Base-by-base conservation (phyloP, 2,113 vertebrate genomes). In the Jaculus jaculus region DNA sequence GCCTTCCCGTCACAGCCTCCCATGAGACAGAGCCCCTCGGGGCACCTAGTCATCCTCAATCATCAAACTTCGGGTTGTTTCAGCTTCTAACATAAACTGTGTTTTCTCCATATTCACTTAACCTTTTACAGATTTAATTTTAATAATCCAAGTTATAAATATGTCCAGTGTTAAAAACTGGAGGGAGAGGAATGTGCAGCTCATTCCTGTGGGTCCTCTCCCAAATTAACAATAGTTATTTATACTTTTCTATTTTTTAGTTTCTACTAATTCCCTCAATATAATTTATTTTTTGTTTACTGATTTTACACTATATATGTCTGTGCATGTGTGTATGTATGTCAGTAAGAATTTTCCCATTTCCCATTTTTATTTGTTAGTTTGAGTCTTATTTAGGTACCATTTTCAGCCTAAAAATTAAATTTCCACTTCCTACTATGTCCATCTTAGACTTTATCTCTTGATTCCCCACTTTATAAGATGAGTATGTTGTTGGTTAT, bases 51-150 rank as follows among this genome's bases (percentile, higher is more conserved):
- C 8, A 61, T 86, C 17, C 39, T 81, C 32, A 34, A 42, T 78
- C 65, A 30, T 87, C 74, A 92, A 51, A 90, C 89, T n/a, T 80
- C 63, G 17, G 8, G 63, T 83, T 83, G 65, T 93, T 96, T 92
- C 61, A 73, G 66, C 80, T 90, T 90, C 18, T 18, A 60, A 79
- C 89, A 90, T 83, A 91, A 93, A 95, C 20, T 10, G 9, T 89
- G 10, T 47, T 96, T 84, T 82, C 60, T 89, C 69, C 73, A 39
- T 81, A 32, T 73, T 83, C 28, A 75, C 90, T 95, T 87, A 87
- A 84, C 7, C 34, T 91, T 89, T 92, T 93, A 34, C 7, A 94
- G 18, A 61, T 89, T 78, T 66, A 94, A 80, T 84, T 72, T 51
- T 75, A 94, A 37, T 73, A 63, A 89, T 88, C 23, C 54, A 88